These are phyloP conservation scores for Zeuzera pyrina DNA, from an alignment of 2,888 invertebrate genomes.

Conservation along the genomic window DNA sequence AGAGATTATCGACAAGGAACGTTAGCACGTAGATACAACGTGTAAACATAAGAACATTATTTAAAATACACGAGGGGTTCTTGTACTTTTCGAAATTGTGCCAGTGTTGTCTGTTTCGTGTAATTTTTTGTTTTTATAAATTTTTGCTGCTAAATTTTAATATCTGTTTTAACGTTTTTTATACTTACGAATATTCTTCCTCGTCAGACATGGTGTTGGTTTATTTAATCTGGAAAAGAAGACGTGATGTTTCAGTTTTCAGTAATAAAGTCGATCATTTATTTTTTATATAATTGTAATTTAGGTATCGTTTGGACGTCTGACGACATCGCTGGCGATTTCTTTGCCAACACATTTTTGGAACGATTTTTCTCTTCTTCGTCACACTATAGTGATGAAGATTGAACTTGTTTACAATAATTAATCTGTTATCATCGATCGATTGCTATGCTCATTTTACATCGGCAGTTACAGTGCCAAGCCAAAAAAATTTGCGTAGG, in stretches of 20 bases:
- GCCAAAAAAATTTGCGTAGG: constrained; percentile 32
- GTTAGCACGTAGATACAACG: constrained; percentile 1
- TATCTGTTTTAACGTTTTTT: constrained; percentile 3
- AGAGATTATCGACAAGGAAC: too few species aligned
- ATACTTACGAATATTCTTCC: constrained; percentile 96
- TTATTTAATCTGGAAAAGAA: constrained; percentile 60
- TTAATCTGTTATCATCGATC: too few species aligned
- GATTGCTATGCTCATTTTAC: too few species aligned
- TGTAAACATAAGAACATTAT: constrained; percentile 1
- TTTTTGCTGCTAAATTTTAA: constrained; percentile 1
- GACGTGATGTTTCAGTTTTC: too few species aligned
- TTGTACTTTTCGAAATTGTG: constrained; percentile 1
- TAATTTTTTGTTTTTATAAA: not conserved
- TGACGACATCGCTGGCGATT: too few species aligned
- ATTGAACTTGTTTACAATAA: too few species aligned
- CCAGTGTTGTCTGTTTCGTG: not conserved
- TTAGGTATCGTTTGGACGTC: too few species aligned
- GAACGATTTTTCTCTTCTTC: too few species aligned
- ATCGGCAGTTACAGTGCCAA: constrained; percentile 15
- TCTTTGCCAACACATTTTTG: too few species aligned
- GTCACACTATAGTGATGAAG: too few species aligned
- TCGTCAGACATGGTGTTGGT: constrained; percentile 92
- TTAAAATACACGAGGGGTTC: not conserved
- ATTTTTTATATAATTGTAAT: too few species aligned
- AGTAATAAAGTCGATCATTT: too few species aligned